Percentiles rank a stretch among this genome's conserved stretches.
These are phyloP conservation scores for Australoheros facetus DNA, from an alignment of 2,797 vertebrate species.

Conservation along the genomic window DNA sequence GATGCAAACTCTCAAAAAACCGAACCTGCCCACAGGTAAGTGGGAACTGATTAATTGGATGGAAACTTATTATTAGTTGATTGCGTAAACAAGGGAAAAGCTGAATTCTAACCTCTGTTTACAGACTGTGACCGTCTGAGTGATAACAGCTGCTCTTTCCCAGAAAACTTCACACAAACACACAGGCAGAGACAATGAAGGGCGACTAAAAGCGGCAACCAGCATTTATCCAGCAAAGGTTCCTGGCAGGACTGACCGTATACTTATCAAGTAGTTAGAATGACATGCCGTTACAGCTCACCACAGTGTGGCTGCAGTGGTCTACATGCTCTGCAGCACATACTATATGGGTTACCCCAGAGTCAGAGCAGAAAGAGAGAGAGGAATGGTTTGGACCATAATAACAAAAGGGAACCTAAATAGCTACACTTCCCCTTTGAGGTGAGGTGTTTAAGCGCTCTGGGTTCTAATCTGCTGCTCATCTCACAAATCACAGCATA, in stretches of 20 bases:
- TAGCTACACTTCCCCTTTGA: conserved; percentile 61
- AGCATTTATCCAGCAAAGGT: conserved; percentile 77
- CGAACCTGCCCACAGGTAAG: conserved; percentile 7
- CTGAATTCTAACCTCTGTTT: conserved; percentile 46
- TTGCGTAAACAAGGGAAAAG: conserved; percentile 19
- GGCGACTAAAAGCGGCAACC: conserved; percentile 80
- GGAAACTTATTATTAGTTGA: conserved; percentile 29
- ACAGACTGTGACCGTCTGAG: conserved; percentile 40
- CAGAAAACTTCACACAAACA: conserved; percentile 60
- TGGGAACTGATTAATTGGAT: conserved; percentile 47
- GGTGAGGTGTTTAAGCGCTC: conserved; percentile 50
- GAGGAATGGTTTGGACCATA: conserved; percentile 46
- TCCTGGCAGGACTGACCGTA: conserved; percentile 68
- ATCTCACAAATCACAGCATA: conserved; percentile 53
- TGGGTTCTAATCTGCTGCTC: conserved; percentile 44
- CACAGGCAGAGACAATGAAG: conserved; percentile 78
- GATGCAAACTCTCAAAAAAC: conserved; percentile 58
- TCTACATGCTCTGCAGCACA: conserved; percentile 56
- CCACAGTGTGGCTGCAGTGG: conserved; percentile 67
- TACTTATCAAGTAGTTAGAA: conserved; percentile 82
- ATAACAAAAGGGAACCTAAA: conserved; percentile 72
- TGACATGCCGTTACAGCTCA: conserved; percentile 76
- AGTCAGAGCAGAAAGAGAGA: conserved; percentile 3
- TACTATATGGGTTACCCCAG: conserved; percentile 60
- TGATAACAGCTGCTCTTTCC: conserved; percentile 57